Percentiles rank a stretch among this genome's conserved stretches.
These are phyloP conservation scores for Clarias laeviceps DNA, from an alignment of 2,797 vertebrate genomes.

Conservation along the genomic window DNA sequence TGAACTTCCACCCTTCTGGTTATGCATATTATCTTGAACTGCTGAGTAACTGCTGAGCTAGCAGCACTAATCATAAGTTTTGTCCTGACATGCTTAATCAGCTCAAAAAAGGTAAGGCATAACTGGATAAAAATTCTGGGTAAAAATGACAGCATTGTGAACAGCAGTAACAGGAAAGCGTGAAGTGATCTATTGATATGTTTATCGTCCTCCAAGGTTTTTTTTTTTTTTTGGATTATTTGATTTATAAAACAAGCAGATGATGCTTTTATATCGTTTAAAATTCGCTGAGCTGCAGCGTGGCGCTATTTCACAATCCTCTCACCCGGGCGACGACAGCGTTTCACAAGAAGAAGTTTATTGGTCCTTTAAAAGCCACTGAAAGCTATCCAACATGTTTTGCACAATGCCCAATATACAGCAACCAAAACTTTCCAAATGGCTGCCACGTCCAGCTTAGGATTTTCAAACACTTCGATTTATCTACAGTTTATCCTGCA, in stretches of 20 bases:
- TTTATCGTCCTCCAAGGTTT: not conserved
- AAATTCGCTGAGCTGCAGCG: not conserved
- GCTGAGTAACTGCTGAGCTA: not conserved
- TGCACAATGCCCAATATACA: conserved; percentile 30
- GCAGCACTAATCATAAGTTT: not conserved
- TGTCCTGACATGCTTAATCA: not conserved
- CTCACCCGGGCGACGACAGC: not conserved
- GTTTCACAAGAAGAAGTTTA: conserved; percentile 48
- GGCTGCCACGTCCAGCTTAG: conserved; percentile 35
- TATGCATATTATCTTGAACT: not conserved
- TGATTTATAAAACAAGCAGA: not conserved
- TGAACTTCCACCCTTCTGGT: not conserved
- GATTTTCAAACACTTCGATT: conserved; percentile 22
- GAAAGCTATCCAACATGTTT: conserved; percentile 32
- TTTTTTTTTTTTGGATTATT: not conserved
- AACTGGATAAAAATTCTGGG: not conserved
- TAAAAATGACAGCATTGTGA: too few species aligned
- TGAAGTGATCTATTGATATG: not conserved
- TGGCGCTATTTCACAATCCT: conserved; percentile 21
- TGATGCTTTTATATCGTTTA: not conserved
- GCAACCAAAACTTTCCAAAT: conserved; percentile 12
- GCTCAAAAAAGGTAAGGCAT: not conserved
- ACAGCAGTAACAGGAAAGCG: not conserved
- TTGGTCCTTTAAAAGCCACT: conserved; percentile 34
- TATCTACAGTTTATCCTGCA: conserved; percentile 22